Base-by-base conservation (phyloP, 2,888 invertebrate genomes). In the Gymnoscelis rufifasciata region DNA sequence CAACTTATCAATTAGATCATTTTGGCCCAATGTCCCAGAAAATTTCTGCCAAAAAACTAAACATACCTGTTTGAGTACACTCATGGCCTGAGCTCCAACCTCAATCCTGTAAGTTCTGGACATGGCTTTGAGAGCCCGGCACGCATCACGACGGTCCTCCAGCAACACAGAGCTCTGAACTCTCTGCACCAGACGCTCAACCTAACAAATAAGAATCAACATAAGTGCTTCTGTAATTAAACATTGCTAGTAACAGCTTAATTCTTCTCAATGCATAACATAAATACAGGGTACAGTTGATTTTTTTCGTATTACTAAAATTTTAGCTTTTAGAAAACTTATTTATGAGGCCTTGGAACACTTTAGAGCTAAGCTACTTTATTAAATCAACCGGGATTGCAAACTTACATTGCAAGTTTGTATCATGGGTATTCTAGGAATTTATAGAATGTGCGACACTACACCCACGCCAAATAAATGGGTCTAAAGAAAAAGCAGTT, bases 81-180 rank as follows among this genome's bases (percentile, higher is more conserved):
- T 88, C 94, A 98, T 92, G 71, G 96, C 94, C 64, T 94, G 94
- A 0, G 97, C 97, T 3, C 99, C 99, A 26, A 99, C 99, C 81
- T 99, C 98, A 15, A 99, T 91, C 1, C 99, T 91, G 75, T 96
- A 97, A 68, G 97, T 97, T 72, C 95, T 91, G 0, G 96, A 96
- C 59, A 97, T 86, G 0, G 95, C 96, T 75, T 97, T 97, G 7
- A 99, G 91, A 0, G 97, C 98, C 54, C 98, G 91, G 64, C 99
- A 97, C 0, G 99, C 98, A 92, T 99, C 98, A 62, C 98, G 89
- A 29, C 99, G 90, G 74, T 99, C 99, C 74, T 98, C 98, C 26
- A 99, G 84, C 31, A 99, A 83, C 0, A 97, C 97, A 0, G 98
- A 98, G 38, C 97, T 95, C 66, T 94, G 93, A 1, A 98, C 94